Percentiles rank a stretch among this genome's conserved stretches.
phyloP scores from a whole-genome alignment of 2,113 vertebrate species.

The Tupaia tana region DNA sequence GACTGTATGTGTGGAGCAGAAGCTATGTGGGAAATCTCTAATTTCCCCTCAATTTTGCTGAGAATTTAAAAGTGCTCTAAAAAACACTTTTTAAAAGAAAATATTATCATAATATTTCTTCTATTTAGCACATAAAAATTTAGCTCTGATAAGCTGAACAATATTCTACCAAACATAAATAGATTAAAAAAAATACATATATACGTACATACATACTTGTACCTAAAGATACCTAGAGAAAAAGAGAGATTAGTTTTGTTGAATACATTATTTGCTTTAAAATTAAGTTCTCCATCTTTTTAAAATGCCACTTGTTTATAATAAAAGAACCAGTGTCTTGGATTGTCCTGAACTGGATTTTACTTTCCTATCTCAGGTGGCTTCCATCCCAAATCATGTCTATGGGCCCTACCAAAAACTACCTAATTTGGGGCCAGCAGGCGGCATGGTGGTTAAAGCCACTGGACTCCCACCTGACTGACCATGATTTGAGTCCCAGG shows the following conservation, averaged over 20 bases:
- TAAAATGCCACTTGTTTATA: not conserved
- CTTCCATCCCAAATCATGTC: not conserved
- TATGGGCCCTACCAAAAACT: not conserved
- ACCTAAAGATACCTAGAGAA: slow-evolving; percentile 1
- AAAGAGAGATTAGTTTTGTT: not conserved
- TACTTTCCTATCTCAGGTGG: not conserved
- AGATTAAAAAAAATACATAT: not conserved
- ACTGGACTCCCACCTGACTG: no score
- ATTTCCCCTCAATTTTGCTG: not conserved
- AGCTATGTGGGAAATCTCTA: not conserved
- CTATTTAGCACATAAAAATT: slow-evolving; percentile 7
- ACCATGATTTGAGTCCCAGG: no score
- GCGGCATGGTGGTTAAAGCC: no score
- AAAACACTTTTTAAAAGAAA: not conserved
- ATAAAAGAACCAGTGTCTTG: not conserved
- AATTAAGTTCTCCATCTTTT: slow-evolving; percentile 19
- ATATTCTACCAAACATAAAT: not conserved
- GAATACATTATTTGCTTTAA: slow-evolving; percentile 13
- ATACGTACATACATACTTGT: not conserved
- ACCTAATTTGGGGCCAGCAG: not conserved
- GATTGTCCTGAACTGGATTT: not conserved
- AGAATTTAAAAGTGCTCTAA: not conserved
- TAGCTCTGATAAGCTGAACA: not conserved
- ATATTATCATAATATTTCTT: not conserved
- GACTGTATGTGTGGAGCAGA: not conserved